Conservation (phyloP, 92 coral and sea anemone genomes). For the Hydrozoanthus gracilis region DNA sequence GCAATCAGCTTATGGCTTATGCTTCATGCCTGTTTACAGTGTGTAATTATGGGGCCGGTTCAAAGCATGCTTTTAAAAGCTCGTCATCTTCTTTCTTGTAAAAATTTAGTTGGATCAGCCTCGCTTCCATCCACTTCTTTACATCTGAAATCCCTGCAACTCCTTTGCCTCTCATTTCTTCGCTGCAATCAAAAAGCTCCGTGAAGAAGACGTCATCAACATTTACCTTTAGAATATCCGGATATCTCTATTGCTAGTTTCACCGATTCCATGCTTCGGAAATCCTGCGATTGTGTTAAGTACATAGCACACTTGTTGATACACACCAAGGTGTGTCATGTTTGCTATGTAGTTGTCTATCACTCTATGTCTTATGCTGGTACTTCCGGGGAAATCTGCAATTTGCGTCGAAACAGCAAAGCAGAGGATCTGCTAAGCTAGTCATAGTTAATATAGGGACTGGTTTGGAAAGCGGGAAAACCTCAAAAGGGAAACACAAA, state of each 20-base stretch:
- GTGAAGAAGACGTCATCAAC: constrained; percentile 2
- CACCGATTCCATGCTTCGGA: neutral
- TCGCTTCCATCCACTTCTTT: constrained; percentile 1
- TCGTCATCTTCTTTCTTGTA: neutral
- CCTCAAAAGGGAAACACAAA: too few species aligned
- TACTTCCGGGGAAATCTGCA: neutral
- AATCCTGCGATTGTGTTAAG: neutral
- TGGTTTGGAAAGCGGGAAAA: too few species aligned
- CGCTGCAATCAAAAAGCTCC: neutral
- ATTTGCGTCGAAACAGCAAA: too few species aligned
- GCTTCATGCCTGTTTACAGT: neutral
- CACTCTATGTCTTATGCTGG: too few species aligned
- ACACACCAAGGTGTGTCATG: too few species aligned
- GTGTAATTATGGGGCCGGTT: neutral
- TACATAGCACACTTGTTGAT: neutral
- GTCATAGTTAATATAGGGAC: too few species aligned
- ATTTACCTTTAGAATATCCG: neutral
- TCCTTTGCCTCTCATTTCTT: neutral
- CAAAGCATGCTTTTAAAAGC: neutral
- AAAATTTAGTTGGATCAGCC: neutral
- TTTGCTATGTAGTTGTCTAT: constrained; percentile 9
- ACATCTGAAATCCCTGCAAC: neutral
- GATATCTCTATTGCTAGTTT: neutral
- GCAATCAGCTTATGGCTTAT: too few species aligned
- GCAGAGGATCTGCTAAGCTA: too few species aligned